phyloP scores from a whole-genome alignment of 2,888 invertebrate genomes.

The Melieria omissa region DNA sequence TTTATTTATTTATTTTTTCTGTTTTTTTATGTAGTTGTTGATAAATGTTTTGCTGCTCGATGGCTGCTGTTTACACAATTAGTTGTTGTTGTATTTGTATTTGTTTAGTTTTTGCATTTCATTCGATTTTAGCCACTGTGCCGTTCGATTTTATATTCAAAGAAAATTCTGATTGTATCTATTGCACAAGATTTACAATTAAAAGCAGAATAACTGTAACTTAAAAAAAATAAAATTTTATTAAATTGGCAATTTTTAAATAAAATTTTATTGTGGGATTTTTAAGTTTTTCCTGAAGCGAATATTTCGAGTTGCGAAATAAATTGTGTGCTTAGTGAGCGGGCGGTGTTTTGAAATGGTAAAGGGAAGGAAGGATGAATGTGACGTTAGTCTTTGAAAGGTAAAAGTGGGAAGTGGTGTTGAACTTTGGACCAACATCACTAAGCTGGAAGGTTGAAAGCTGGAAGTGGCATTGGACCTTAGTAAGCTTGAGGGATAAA shows the following conservation, averaged over 20 bases:
- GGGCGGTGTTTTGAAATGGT: not conserved
- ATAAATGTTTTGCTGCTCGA: not conserved
- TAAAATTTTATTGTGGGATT: constrained; percentile 32
- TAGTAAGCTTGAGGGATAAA: too few species aligned
- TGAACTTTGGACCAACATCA: too few species aligned
- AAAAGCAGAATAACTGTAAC: constrained; percentile 68
- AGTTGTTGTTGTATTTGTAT: constrained; percentile 14
- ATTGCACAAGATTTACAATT: constrained; percentile 68
- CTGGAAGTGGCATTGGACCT: too few species aligned
- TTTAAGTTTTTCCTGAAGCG: constrained; percentile 29
- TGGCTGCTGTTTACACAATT: constrained; percentile 22
- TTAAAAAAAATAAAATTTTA: constrained; percentile 59
- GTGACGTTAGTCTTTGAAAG: too few species aligned
- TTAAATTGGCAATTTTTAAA: constrained; percentile 35
- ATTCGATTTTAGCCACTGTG: not conserved
- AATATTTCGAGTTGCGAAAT: constrained; percentile 24
- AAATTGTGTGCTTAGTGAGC: constrained; percentile 54
- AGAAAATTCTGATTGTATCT: constrained; percentile 67
- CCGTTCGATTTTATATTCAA: constrained; percentile 56
- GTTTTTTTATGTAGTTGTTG: constrained; percentile 5
- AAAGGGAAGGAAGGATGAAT: too few species aligned
- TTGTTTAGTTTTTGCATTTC: constrained; percentile 4
- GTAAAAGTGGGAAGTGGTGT: too few species aligned
- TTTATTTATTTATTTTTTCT: not conserved
- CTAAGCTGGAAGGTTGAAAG: too few species aligned